phyloP scores from a whole-genome alignment of 2,113 vertebrate genomes.

The Neodontobutis hainanensis region DNA sequence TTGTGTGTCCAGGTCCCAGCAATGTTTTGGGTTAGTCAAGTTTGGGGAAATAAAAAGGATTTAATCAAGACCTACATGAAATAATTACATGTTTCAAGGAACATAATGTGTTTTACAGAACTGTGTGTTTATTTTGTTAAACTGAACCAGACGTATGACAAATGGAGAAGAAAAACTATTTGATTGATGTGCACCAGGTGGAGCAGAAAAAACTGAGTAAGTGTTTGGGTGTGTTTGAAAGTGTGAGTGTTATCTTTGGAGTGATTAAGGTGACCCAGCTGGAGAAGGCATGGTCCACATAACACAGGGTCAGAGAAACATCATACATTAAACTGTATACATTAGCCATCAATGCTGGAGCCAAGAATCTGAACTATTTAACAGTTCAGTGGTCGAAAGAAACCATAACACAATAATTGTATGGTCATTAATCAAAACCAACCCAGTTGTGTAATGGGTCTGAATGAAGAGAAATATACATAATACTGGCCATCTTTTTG shows the following conservation, averaged over 20 bases:
- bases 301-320: neutral
- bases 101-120: neutral
- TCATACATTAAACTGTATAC: neutral
- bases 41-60: neutral
- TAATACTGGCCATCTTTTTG: conserved; percentile 18
- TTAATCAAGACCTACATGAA: neutral
- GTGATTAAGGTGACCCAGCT: neutral
- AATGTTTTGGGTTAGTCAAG: neutral
- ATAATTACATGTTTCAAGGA: neutral
- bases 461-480: neutral
- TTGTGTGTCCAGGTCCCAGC: neutral
- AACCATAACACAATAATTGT: conserved; percentile 1
- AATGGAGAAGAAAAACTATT: conserved; percentile 4
- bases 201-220: conserved; percentile 6
- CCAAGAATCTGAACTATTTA: neutral
- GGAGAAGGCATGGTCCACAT: neutral
- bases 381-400: conserved; percentile 11
- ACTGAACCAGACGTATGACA: conserved; percentile 13
- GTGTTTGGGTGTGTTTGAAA: conserved; percentile 2
- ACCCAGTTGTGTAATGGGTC: neutral
- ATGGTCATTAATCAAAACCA: conserved; percentile 1
- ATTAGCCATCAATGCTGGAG: neutral
- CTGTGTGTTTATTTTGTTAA: neutral
- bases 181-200: conserved; percentile 36
- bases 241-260: neutral